Percentiles rank a stretch among this genome's conserved stretches.
phyloP scores from a whole-genome alignment of 2,888 invertebrate genomes.

The Drosophila stalkeri region DNA sequence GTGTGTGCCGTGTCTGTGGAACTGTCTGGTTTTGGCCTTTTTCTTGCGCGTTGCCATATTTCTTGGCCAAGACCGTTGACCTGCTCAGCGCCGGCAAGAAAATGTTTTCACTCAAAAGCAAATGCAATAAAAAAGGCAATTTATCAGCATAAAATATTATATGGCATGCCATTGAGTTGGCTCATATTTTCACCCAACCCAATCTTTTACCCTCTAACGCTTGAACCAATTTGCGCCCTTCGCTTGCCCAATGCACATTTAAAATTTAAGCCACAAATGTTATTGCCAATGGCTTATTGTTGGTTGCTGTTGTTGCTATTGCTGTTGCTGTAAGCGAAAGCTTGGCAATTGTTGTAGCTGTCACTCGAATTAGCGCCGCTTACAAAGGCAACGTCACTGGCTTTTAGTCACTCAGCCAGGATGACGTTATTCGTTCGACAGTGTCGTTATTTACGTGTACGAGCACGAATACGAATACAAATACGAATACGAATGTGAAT shows the following conservation, averaged over 20 bases:
- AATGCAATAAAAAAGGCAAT: constrained; percentile 79
- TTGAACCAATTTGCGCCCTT: constrained; percentile 58
- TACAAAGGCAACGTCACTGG: constrained; percentile 50
- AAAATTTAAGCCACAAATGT: constrained; percentile 64
- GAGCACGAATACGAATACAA: constrained; percentile 59
- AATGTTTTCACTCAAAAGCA: constrained; percentile 80
- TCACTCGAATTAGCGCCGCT: constrained; percentile 61
- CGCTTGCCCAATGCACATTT: constrained; percentile 36
- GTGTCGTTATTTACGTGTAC: constrained; percentile 61
- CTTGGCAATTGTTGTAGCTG: constrained; percentile 69
- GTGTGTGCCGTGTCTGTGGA: constrained; percentile 28
- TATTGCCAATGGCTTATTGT: constrained; percentile 35
- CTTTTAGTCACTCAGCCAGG: constrained; percentile 55
- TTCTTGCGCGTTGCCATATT: constrained; percentile 55
- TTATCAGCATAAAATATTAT: constrained; percentile 81
- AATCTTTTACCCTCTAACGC: constrained; percentile 6
- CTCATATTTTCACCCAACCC: constrained; percentile 65
- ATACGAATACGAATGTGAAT: constrained; percentile 25
- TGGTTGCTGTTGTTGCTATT: constrained; percentile 58
- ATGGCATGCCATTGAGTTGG: constrained; percentile 80
- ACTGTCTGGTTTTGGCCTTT: constrained; percentile 47
- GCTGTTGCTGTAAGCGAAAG: constrained; percentile 46
- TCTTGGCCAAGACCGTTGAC: constrained; percentile 67
- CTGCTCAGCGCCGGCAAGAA: constrained; percentile 63
- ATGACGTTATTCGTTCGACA: constrained; percentile 52